Conservation (phyloP, 1,140 invertebrate species). For the Leguminivora glycinivorella region DNA sequence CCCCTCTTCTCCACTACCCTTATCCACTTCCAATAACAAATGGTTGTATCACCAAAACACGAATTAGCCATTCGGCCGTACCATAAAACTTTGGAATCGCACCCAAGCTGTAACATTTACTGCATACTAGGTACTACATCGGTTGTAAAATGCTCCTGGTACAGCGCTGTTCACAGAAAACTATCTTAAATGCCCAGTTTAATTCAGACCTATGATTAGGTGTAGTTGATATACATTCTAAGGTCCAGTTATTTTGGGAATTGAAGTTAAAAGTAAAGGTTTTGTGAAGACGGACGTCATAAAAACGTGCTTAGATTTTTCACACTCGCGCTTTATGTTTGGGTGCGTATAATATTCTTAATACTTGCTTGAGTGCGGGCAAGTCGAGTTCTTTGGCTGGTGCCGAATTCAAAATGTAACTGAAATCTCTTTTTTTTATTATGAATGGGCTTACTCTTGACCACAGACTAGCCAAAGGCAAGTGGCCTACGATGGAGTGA, state of each 20-base stretch:
- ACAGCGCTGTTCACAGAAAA: background rate
- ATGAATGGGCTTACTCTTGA: too few species aligned
- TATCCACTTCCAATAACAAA: background rate
- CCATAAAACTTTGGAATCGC: background rate
- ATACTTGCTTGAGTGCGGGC: background rate
- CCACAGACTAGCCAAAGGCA: too few species aligned
- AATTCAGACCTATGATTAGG: too few species aligned
- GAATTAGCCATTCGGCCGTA: background rate
- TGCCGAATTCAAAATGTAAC: too few species aligned
- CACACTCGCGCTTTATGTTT: constrained; percentile 23
- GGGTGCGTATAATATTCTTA: background rate
- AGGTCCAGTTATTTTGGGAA: background rate
- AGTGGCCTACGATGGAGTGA: too few species aligned
- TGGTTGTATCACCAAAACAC: background rate
- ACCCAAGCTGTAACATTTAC: background rate
- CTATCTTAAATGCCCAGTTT: too few species aligned
- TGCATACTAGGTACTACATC: background rate
- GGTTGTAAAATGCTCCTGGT: background rate
- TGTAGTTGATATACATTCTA: too few species aligned
- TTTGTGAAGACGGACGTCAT: constrained; percentile 5
- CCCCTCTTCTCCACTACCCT: too few species aligned
- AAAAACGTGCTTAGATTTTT: constrained; percentile 15
- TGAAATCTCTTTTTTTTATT: too few species aligned
- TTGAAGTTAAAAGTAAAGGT: background rate
- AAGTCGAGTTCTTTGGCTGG: background rate